These are phyloP conservation scores for Tipula lateralis DNA, from an alignment of 2,888 invertebrate genomes.

Conservation along the genomic window DNA sequence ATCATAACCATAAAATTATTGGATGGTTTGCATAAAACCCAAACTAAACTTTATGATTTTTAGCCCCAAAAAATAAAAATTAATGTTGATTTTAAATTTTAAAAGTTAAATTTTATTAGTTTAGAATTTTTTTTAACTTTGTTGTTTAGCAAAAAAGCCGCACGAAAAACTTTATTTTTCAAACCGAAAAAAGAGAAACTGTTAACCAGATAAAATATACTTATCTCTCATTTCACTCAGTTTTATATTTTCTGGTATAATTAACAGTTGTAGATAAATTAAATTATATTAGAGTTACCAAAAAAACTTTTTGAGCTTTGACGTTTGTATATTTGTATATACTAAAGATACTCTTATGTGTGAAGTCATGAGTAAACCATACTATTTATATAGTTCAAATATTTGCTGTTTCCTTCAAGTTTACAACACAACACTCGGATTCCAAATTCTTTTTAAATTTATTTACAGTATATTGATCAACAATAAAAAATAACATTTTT, in stretches of 20 bases:
- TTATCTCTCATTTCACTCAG: not conserved
- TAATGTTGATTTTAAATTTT: not conserved
- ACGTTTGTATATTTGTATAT: no score
- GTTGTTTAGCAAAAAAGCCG: not conserved
- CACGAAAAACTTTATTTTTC: not conserved
- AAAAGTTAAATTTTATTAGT: not conserved
- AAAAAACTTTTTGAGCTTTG: not conserved
- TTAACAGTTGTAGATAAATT: not conserved
- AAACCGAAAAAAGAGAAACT: not conserved
- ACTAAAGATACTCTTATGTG: not conserved
- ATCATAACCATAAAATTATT: not conserved
- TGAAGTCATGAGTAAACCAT: not conserved
- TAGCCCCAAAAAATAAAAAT: not conserved
- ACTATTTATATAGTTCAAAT: not conserved
- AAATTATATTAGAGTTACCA: not conserved
- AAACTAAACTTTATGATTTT: not conserved
- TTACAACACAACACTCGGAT: not conserved
- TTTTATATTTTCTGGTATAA: not conserved
- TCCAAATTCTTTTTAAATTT: not conserved
- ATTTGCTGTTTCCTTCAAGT: not conserved
- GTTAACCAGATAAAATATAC: constrained; percentile 15
- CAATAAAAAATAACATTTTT: not conserved
- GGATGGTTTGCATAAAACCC: not conserved
- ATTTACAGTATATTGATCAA: not conserved
- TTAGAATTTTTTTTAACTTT: not conserved